Base-by-base conservation (phyloP, 2,888 invertebrate species). In the Dicyrtomina minuta region DNA sequence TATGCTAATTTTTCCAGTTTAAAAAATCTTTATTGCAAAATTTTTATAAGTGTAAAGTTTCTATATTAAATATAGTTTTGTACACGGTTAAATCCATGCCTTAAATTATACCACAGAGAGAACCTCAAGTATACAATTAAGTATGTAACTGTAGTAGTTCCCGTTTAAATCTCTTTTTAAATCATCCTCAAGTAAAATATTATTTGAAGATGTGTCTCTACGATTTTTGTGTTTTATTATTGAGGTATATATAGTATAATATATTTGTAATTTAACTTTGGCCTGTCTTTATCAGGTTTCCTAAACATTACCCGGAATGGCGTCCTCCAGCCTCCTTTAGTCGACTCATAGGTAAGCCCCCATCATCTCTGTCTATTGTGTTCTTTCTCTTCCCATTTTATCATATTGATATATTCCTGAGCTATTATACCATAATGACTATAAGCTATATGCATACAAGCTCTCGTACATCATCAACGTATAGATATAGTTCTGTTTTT, bases 271-370 rank as follows among this genome's bases (percentile, higher is more conserved):
- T 46, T n/a, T 46, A 46, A 20, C 20, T 3, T 17, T 46, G 4
- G 5, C 10, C 10, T 46, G n/a, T 46, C 4, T 20, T 46, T 46
- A 17, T 46, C 12, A 58, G 58, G 20, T 58, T 58, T 20, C 58
- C 58, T 53, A 93, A 93, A 81, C 94, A 95, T 83, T 96, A 93
- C 82, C 96, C 96, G 6, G 91, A 92, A 81, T 93, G 92, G 92
- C 86, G 93, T 81, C 95, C 95, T 49, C 89, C 92, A 17, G 95
- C 96, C 15, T 94, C 95, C 83, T 96, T 93, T 91, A 93, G 94
- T 79, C 91, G 91, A 84, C 87, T 94, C 77, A 87, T 94, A 81
- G 95, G 96, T 95, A 81, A 90, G 92, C 59, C n/a, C 26, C n/a
- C 24, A 13, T 24, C 33, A 33, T 33, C 8, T 3, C 4, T 33